Conservation (phyloP, 1,140 invertebrate species). For the Semibalanus balanoides region DNA sequence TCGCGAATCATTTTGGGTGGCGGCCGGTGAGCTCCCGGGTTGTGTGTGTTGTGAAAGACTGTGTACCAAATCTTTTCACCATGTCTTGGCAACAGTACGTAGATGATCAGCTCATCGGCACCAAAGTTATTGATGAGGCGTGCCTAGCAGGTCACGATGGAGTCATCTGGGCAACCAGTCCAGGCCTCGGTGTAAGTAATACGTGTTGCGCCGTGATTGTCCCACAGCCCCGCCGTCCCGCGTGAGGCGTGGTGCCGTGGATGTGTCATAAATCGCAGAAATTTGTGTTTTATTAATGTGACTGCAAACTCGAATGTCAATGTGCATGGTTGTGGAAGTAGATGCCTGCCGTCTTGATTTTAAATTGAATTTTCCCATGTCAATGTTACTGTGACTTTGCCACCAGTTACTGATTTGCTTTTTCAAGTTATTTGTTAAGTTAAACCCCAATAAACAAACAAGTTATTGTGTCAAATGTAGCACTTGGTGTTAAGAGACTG, state of each 20-base stretch:
- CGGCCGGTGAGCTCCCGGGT: background rate
- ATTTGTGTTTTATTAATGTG: too few relatives aligned
- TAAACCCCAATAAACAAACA: too few relatives aligned
- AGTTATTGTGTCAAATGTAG: too few relatives aligned
- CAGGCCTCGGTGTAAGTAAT: slow-evolving; percentile 68
- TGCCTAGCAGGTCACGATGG: slow-evolving; percentile 88
- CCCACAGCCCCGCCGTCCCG: background rate
- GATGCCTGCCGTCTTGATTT: too few relatives aligned
- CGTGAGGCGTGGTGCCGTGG: background rate
- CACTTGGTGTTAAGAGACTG: too few relatives aligned
- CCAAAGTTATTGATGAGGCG: slow-evolving; percentile 81
- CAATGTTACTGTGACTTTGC: too few relatives aligned
- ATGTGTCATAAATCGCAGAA: too few relatives aligned
- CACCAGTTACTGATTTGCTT: too few relatives aligned
- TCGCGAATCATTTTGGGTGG: background rate
- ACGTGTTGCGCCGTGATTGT: background rate
- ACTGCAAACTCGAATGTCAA: too few relatives aligned
- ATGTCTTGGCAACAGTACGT: slow-evolving; percentile 99
- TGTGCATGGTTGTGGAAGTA: too few relatives aligned
- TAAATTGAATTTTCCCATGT: too few relatives aligned
- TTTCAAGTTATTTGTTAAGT: too few relatives aligned
- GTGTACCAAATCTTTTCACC: background rate
- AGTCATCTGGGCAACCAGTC: slow-evolving; percentile 87
- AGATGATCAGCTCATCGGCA: slow-evolving; percentile 89
- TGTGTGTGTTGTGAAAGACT: background rate